phyloP scores from a whole-genome alignment of 2,888 invertebrate genomes.

The Calameuta pallipes region DNA sequence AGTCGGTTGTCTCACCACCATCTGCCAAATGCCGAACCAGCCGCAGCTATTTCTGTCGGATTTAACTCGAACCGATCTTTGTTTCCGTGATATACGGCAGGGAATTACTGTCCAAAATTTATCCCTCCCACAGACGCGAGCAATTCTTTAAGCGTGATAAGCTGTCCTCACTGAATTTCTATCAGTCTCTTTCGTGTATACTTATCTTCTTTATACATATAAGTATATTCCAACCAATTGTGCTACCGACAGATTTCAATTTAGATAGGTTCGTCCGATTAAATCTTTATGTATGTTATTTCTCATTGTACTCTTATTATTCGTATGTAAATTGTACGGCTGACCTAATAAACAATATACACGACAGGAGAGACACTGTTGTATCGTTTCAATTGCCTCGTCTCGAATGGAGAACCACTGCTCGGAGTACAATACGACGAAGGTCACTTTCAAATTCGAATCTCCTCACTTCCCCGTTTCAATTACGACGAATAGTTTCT shows the following conservation, averaged over 20 bases:
- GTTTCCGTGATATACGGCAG: not conserved
- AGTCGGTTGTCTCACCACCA: conserved; percentile 1
- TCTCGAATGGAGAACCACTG: not conserved
- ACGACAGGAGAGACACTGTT: not conserved
- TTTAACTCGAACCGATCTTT: not conserved
- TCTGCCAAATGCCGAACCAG: not conserved
- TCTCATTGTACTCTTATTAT: not conserved
- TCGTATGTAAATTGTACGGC: not conserved
- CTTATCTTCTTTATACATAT: not conserved
- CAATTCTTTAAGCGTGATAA: not conserved
- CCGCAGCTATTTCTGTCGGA: not conserved
- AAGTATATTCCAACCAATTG: not conserved
- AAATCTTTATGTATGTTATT: not conserved
- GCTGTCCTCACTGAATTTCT: not conserved
- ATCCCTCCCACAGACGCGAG: not conserved
- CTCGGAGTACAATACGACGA: not conserved
- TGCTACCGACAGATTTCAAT: not conserved
- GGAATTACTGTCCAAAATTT: not conserved
- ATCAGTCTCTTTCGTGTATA: not conserved
- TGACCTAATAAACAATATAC: not conserved
- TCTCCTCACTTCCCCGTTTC: not conserved
- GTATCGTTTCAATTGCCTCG: not conserved
- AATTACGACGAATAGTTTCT: not conserved
- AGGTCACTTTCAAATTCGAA: not conserved
- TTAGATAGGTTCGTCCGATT: not conserved